phyloP scores from a whole-genome alignment of 2,888 invertebrate species.

The Steinernema hermaphroditum region DNA sequence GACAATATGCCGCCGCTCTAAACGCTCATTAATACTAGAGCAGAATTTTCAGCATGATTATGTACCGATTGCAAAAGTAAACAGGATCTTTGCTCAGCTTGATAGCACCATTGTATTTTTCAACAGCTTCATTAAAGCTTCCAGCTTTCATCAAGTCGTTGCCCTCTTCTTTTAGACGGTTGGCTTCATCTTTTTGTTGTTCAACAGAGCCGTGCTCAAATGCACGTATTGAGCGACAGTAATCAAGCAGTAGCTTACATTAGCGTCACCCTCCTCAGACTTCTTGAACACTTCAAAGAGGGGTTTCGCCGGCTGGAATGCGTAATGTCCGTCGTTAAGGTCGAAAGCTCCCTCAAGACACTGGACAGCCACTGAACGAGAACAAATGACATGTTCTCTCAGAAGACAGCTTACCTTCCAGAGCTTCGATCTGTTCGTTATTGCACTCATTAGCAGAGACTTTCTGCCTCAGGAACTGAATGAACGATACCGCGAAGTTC shows the following conservation, averaged over 20 bases:
- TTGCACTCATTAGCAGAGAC: conserved; percentile 57
- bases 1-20: conserved; percentile 90
- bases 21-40: conserved; percentile 36
- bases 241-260: too few species aligned
- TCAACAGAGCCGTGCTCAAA: conserved; percentile 2
- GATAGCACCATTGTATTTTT: conserved; percentile 85
- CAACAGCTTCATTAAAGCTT: conserved; percentile 78
- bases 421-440: conserved; percentile 58
- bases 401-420: conserved; percentile 53
- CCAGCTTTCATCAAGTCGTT: conserved; percentile 67
- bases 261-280: conserved; percentile 56
- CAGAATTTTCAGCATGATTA: conserved; percentile 15
- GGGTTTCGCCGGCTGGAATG: conserved; percentile 66
- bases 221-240: too few species aligned
- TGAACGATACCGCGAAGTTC: conserved; percentile 61
- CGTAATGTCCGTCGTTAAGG: conserved; percentile 70
- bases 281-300: conserved; percentile 70
- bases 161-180: conserved; percentile 83
- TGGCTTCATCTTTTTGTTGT: conserved; percentile 73
- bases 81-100: conserved; percentile 83
- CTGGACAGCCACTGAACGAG: conserved; percentile 80
- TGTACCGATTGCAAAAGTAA: conserved; percentile 87
- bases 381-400: conserved; percentile 23
- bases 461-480: conserved; percentile 64
- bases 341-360: conserved; percentile 85